Conservation (phyloP, 2,888 invertebrate genomes). For the Salticus scenicus region DNA sequence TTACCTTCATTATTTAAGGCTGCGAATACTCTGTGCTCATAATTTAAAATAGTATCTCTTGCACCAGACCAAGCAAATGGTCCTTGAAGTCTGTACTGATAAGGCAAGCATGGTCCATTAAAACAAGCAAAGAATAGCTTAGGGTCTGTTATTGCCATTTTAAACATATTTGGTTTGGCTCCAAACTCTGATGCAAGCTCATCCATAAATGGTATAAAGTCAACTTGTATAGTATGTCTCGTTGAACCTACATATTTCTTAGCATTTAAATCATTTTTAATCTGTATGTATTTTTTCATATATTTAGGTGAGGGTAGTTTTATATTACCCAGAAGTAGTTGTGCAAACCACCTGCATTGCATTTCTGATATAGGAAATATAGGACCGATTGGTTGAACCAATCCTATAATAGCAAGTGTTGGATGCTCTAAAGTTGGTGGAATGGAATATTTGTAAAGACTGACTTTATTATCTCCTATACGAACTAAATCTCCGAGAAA, state of each 20-base stretch:
- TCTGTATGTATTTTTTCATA: slow-evolving; percentile 26
- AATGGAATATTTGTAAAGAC: slow-evolving; percentile 72
- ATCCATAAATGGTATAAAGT: slow-evolving; percentile 76
- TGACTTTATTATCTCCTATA: slow-evolving; percentile 17
- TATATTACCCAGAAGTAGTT: slow-evolving; percentile 39
- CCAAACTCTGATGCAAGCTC: slow-evolving; percentile 76
- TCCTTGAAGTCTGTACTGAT: slow-evolving; percentile 76
- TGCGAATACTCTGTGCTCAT: slow-evolving; percentile 65
- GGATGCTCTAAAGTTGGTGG: slow-evolving; percentile 71
- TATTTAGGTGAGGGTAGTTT: slow-evolving; percentile 20
- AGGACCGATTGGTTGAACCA: slow-evolving; percentile 69
- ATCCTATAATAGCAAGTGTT: slow-evolving; percentile 73
- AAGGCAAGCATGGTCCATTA: slow-evolving; percentile 75
- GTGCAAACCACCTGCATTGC: slow-evolving; percentile 66
- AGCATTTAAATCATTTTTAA: background rate
- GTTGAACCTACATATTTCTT: slow-evolving; percentile 17
- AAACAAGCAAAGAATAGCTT: slow-evolving; percentile 73
- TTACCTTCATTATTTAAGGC: slow-evolving; percentile 12
- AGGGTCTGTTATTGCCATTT: slow-evolving; percentile 73
- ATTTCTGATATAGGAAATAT: slow-evolving; percentile 71
- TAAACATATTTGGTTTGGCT: slow-evolving; percentile 75
- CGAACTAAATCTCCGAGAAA: slow-evolving; percentile 73
- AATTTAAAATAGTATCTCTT: slow-evolving; percentile 75
- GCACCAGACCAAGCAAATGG: slow-evolving; percentile 77
- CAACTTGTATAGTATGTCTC: slow-evolving; percentile 47